Base-by-base conservation (phyloP, 2,888 invertebrate species). In the Caenorhabditis macrosperma region DNA sequence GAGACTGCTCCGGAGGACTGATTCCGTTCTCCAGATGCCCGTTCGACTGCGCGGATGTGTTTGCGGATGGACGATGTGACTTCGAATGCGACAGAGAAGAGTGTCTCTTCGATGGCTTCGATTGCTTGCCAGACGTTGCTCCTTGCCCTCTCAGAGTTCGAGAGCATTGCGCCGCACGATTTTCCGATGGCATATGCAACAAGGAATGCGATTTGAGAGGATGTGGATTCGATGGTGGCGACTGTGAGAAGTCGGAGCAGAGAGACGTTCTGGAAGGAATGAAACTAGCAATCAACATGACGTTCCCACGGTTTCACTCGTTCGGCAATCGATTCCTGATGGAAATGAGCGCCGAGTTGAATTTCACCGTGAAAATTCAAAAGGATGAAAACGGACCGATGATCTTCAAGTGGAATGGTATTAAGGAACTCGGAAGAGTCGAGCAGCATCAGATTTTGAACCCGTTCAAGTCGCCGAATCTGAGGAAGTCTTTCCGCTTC, bases 151-250 rank as follows among this genome's bases (percentile, higher is more conserved):
- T 15, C 1, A 9, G 48, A 0, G 68, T 71, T 28, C 38, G 72
- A 12, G 33, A 82, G 28, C 59, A 81, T 24, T 88, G 88, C 57
- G 72, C 78, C 7, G 48, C 66, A 86, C 95, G 96, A 89, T 97
- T 96, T 89, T 96, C 94, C 1, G 95, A 98, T 90, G 97, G 97
- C 0, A 93, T 94, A 84, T 99, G 98, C 90, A 96, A 99, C 91
- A 94, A 95, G 82, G 96, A 96, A 0, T 99, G 99, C 91, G 96
- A 98, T 91, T 96, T 95, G 88, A 95, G 95, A 3, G 97, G 96
- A 89, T 99, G 99, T 91, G 96, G 95, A 90, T 99, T 96, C 96
- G 99, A 99, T 88, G 98, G 98, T 0, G 92, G 97, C 74, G 98
- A 99, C 91, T 88, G 88, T 54, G 44, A 61, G 0, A 33, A 72